These are phyloP conservation scores for Neodiprion virginianus DNA, from an alignment of 1,140 invertebrate genomes.

Conservation along the genomic window DNA sequence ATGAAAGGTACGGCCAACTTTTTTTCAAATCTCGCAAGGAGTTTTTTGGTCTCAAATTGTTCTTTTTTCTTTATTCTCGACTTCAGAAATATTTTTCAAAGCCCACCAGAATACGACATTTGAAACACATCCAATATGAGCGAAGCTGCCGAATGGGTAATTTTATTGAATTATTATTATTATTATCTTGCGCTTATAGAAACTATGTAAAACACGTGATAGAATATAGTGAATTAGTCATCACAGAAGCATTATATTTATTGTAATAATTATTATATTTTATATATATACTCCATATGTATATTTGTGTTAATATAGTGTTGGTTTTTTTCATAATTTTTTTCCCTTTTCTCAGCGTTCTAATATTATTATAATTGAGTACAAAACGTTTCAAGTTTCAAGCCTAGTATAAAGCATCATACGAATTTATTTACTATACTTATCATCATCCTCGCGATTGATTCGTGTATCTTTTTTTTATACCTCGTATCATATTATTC, in stretches of 20 bases:
- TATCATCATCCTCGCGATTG: slow-evolving; percentile 24
- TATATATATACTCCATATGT: slow-evolving; percentile 23
- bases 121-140: no score
- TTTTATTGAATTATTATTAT: not conserved
- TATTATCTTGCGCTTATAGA: slow-evolving; percentile 32
- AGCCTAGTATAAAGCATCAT: slow-evolving; percentile 61
- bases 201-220: slow-evolving; percentile 44
- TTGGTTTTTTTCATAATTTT: not conserved
- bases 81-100: not conserved
- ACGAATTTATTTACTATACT: slow-evolving; percentile 35
- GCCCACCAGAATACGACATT: no score
- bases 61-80: not conserved
- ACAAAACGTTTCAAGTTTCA: slow-evolving; percentile 56
- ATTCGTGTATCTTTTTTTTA: not conserved
- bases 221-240: slow-evolving; percentile 52
- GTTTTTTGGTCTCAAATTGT: not conserved
- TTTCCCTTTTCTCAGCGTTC: slow-evolving; percentile 50
- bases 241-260: slow-evolving; percentile 60
- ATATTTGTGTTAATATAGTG: no score
- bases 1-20: no score
- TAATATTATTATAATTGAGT: slow-evolving; percentile 59
- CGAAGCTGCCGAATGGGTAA: slow-evolving; percentile 25
- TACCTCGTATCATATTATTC: not conserved
- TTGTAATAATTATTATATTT: slow-evolving; percentile 54
- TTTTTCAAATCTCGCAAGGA: no score